Base-by-base conservation (phyloP, 2,113 vertebrate genomes). In the Mastomys coucha region DNA sequence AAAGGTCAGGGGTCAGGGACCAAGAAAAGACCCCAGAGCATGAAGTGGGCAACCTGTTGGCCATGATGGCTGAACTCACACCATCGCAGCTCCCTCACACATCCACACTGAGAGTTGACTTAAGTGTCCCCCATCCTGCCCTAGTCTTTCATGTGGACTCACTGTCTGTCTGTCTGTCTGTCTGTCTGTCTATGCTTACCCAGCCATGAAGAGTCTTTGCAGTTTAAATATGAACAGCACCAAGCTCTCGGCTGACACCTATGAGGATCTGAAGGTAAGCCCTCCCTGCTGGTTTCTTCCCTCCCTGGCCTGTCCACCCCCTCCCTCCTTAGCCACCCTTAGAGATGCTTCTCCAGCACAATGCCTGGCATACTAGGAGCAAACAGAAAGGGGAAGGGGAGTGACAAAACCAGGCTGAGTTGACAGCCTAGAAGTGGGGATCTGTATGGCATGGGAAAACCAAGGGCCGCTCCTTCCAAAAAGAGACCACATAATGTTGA, bases 201-300 rank as follows among this genome's bases (percentile, higher is more conserved):
- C 90, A 99, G 99, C 99, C 97, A 99, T 99, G 99, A 99, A 99
- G 98, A 99, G 99, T 97, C 99, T 99, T 97, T 99, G 99, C 98
- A 99, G 99, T 97, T 98, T 99, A 98, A 99, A 99, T 93, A 99
- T 99, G 99, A 99, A 99, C 98, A 99, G 99, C 98, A 99, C 99
- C 98, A 99, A 99, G 98, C 99, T 99, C 97, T 99, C 99, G 11
- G 99, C 99, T 0, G 99, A 99, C 98, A 99, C 99, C n/a, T 99
- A 99, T 0, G 99, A 99, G 98, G 99, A 99, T 98, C 99, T 99
- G 96, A 99, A 99, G 99, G 99, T 99, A 99, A 87, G 91, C 6
- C 33, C 14, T 24, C 2, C 42, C 31, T 42, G 13, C 65, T 53
- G 11, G 28, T 13, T 13, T 39, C 4, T 3, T 82, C 20, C 58